These are phyloP conservation scores for Cromileptes altivelis DNA, from an alignment of 2,113 vertebrate species.

Conservation along the genomic window DNA sequence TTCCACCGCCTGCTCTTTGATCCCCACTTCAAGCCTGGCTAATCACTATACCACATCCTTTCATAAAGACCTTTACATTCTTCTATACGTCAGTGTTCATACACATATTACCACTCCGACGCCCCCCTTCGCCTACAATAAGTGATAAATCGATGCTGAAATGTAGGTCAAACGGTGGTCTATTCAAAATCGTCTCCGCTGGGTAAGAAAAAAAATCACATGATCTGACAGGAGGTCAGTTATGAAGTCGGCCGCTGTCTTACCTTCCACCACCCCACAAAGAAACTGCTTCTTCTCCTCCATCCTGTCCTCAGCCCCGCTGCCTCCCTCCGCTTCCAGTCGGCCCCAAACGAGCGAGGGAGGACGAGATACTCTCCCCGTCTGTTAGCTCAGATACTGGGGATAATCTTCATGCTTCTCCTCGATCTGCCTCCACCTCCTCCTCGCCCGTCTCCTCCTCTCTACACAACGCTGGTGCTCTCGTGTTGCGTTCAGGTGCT, in stretches of 20 bases:
- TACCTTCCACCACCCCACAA: constrained; percentile 91
- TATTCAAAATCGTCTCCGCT: constrained; percentile 20
- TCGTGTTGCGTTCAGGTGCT: constrained; percentile 70
- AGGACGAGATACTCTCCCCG: constrained; percentile 53
- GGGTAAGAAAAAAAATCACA: constrained; percentile 35
- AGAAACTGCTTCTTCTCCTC: constrained; percentile 83
- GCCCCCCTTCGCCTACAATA: background rate
- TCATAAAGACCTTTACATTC: constrained; percentile 17
- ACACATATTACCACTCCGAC: background rate
- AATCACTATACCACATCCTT: constrained; percentile 43
- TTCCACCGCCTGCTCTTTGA: constrained; percentile 47
- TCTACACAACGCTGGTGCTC: constrained; percentile 34
- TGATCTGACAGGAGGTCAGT: constrained; percentile 55
- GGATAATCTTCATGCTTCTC: constrained; percentile 60
- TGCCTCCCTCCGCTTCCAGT: constrained; percentile 48
- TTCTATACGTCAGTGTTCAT: background rate
- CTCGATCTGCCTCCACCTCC: constrained; percentile 51
- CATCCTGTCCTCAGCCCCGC: constrained; percentile 72
- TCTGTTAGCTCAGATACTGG: constrained; percentile 36
- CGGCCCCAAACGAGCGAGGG: constrained; percentile 36
- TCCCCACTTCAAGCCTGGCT: constrained; percentile 55
- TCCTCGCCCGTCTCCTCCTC: constrained; percentile 28
- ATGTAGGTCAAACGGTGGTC: constrained; percentile 65
- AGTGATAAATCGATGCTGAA: background rate
- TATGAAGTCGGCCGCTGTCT: constrained; percentile 62